These are phyloP conservation scores for Crossocerus cetratus DNA, from an alignment of 2,888 invertebrate genomes.

Conservation along the genomic window DNA sequence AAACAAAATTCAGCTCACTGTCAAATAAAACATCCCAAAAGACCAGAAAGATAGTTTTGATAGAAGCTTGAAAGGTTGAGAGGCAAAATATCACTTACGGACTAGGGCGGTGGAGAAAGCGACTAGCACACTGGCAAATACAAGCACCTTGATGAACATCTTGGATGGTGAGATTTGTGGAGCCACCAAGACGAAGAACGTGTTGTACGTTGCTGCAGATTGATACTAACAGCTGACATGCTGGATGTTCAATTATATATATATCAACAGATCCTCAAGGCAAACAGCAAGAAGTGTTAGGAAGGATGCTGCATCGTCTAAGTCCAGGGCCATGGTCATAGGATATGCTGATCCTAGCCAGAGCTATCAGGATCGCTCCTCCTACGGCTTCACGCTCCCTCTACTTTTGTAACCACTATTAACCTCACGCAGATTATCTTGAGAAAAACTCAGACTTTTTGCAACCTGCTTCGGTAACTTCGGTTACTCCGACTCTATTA, in stretches of 20 bases:
- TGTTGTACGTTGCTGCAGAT: conserved; percentile 9
- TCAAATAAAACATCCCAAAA: too few relatives aligned
- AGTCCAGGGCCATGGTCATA: conserved; percentile 59
- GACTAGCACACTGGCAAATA: conserved; percentile 21
- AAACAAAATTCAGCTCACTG: too few relatives aligned
- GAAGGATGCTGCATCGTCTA: conserved; percentile 57
- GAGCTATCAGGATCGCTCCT: background rate
- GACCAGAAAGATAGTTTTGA: too few relatives aligned
- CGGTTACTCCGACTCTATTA: too few relatives aligned
- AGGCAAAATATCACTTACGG: conserved; percentile 59
- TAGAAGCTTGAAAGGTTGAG: too few relatives aligned
- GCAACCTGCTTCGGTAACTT: too few relatives aligned
- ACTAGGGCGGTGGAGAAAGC: conserved; percentile 49
- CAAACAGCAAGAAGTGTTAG: conserved; percentile 46
- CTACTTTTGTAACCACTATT: too few relatives aligned
- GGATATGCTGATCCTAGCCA: background rate
- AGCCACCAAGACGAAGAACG: background rate
- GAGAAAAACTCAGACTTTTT: too few relatives aligned
- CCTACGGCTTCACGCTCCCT: background rate
- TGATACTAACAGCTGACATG: conserved; percentile 48
- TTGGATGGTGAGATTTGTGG: background rate
- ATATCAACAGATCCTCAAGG: conserved; percentile 44
- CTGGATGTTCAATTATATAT: conserved; percentile 62
- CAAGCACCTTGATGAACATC: conserved; percentile 22
- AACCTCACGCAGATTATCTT: too few relatives aligned